phyloP scores from a whole-genome alignment of 2,888 invertebrate genomes.

The Hemaris fuciformis region DNA sequence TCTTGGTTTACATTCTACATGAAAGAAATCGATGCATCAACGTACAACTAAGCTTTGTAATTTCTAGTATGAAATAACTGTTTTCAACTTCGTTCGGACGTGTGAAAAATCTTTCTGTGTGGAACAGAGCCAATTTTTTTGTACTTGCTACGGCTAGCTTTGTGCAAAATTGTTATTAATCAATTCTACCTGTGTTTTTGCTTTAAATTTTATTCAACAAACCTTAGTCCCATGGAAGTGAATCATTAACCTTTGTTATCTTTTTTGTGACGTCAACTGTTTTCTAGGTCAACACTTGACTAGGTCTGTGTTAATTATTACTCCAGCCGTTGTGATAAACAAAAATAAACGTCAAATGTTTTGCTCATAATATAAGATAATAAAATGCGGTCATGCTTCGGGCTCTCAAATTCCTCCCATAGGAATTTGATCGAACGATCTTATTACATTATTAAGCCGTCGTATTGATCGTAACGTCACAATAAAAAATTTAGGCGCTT shows the following conservation, averaged over 20 bases:
- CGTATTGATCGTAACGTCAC: background rate
- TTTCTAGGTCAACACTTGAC: background rate
- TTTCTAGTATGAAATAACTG: background rate
- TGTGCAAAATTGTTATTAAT: background rate
- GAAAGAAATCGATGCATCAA: background rate
- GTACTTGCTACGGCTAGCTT: background rate
- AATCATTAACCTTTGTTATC: background rate
- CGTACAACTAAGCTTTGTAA: background rate
- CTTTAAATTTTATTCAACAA: background rate
- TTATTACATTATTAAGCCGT: background rate
- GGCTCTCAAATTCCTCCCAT: background rate
- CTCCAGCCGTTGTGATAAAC: background rate
- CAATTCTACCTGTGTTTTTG: background rate
- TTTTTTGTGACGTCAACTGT: background rate
- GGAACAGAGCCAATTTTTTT: background rate
- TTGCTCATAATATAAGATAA: conserved; percentile 17
- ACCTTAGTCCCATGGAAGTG: background rate
- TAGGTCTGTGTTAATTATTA: background rate
- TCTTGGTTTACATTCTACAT: background rate
- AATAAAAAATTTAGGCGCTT: background rate
- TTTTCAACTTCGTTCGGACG: background rate
- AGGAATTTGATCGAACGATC: conserved; percentile 3
- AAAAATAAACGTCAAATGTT: background rate
- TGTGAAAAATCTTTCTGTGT: background rate
- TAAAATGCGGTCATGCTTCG: background rate